Evolutionary conservation across 2,797 vertebrate species (phyloP), one percentile per base, ranked within the genome.

Genomic region (Microtus californicus): DNA sequence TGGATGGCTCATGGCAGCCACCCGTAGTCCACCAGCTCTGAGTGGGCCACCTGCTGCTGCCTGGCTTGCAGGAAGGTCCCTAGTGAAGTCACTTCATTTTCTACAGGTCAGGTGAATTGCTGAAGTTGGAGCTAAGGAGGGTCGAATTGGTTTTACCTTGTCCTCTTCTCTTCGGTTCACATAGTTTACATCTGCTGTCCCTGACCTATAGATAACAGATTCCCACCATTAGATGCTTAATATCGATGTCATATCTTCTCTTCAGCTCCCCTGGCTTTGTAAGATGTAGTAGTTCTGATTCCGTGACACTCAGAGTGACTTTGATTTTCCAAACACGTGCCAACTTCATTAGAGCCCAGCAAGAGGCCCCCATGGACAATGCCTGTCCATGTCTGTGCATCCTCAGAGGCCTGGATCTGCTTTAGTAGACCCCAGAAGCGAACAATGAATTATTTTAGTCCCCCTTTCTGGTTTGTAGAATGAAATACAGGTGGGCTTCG

Each of bases 141-240:
- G 2, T 69, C 34, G 10, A 78, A 13, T 43, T 74, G 13, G 6
- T 19, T 48, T 40, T 29, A n/a, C 9, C 10, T 17, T 9, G 31
- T 81, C 31, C 14, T 15, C 79, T n/a, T 91, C 34, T 59, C 40
- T 0, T 0, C 0, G 0, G 8, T 71, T 40, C 54, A 14, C 4
- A 56, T 40, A 67, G 21, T 23, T 85, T 90, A 31, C 31, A 23
- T 29, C 29, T 90, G 21, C 23, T 14, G 31, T 17, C 6, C 34
- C 27, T 91, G 37, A 51, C 34, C 6, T 80, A 14, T 1, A 34
- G 11, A 40, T 4, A 6, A 11, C 11, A 82, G 51, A 27, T 69
- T 77, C 29, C 34, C 9, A 13, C 23, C 15, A 71, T 11, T 51
- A 34, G 14, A 48, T 73, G 5, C 76, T 19, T 43, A 21, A 12